Evolutionary conservation across 1,140 invertebrate genomes (phyloP).

Genomic region (Apocrypta bakeri): DNA sequence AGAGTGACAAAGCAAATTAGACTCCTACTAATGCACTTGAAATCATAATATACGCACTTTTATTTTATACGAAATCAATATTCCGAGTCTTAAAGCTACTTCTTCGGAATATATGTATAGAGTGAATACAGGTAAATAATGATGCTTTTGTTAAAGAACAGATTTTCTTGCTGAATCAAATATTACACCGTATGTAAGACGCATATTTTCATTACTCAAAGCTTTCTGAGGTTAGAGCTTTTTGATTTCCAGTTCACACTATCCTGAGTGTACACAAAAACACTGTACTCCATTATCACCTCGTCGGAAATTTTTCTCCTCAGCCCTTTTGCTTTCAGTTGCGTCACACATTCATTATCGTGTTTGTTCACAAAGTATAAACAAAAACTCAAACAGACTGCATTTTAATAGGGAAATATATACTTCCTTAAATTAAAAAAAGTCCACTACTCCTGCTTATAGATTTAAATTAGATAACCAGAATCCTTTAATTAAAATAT

Average conservation of each 20-base stretch:
- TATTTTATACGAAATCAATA: background rate
- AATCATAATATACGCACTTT: background rate
- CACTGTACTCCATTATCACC: background rate
- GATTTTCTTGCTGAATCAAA: background rate
- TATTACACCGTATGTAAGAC: background rate
- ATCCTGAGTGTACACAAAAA: background rate
- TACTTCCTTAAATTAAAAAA: background rate
- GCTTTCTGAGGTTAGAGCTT: background rate
- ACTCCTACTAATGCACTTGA: background rate
- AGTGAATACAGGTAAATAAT: background rate
- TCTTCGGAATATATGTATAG: too few relatives aligned
- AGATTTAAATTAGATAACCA: background rate
- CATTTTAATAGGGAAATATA: background rate
- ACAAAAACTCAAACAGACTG: background rate
- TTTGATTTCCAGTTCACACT: conserved; percentile 1
- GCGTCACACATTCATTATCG: background rate
- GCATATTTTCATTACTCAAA: background rate
- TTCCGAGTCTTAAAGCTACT: too few relatives aligned
- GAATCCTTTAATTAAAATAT: background rate
- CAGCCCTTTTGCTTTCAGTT: background rate
- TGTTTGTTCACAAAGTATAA: background rate
- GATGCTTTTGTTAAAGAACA: background rate
- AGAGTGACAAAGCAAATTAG: background rate
- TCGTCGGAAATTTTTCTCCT: background rate
- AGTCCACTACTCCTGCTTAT: background rate